phyloP scores from a whole-genome alignment of 2,888 invertebrate genomes.

The Mylabris sibirica region DNA sequence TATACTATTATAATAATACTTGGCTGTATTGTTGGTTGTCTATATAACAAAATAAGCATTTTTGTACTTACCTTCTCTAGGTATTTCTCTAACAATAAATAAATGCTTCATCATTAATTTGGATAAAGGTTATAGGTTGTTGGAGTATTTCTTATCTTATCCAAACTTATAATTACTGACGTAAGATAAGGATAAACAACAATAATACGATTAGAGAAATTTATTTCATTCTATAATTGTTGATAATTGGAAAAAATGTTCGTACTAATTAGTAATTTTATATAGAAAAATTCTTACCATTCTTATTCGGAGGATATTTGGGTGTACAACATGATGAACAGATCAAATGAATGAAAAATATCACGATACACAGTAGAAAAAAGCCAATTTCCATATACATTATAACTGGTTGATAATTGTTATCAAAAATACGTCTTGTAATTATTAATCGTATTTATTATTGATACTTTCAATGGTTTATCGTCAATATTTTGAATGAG shows the following conservation, averaged over 20 bases:
- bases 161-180: neutral
- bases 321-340: neutral
- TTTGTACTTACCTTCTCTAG: neutral
- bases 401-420: neutral
- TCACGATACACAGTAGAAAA: neutral
- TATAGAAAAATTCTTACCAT: conserved; percentile 8
- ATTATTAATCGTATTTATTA: too few species aligned
- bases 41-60: neutral
- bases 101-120: too few species aligned
- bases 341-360: neutral
- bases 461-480: too few species aligned
- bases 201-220: neutral
- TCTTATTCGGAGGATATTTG: neutral
- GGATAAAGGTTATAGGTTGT: too few species aligned
- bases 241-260: neutral
- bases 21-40: neutral
- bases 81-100: neutral
- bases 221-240: neutral
- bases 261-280: neutral
- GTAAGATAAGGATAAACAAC: neutral
- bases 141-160: too few species aligned
- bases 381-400: neutral
- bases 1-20: neutral
- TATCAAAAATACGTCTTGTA: too few species aligned
- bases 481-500: too few species aligned